These are phyloP conservation scores for Thymelicus acteon DNA, from an alignment of 2,888 invertebrate species.

Conservation along the genomic window DNA sequence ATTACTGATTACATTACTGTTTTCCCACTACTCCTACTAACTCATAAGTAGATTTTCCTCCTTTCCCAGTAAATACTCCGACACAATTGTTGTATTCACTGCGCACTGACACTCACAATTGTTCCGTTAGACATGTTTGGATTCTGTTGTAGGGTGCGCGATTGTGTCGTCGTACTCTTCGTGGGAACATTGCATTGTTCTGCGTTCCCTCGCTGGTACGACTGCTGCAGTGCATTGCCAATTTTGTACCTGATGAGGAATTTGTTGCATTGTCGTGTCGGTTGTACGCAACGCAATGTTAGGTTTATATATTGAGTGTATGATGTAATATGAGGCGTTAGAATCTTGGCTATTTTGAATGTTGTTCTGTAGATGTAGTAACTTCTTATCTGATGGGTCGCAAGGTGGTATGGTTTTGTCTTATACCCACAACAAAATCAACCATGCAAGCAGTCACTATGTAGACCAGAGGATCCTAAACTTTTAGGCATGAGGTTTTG, in stretches of 20 bases:
- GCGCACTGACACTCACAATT: background rate
- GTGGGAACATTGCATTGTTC: conserved; percentile 25
- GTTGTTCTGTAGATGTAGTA: too few relatives aligned
- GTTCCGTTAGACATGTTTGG: conserved; percentile 9
- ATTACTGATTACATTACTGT: background rate
- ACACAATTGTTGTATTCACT: conserved; percentile 1
- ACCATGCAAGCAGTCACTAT: too few relatives aligned
- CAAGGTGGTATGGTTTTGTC: too few relatives aligned
- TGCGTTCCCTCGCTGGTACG: background rate
- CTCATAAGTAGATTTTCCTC: background rate
- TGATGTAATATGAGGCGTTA: too few relatives aligned
- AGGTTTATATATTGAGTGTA: too few relatives aligned
- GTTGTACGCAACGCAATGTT: background rate
- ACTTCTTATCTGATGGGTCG: too few relatives aligned
- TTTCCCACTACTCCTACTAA: background rate
- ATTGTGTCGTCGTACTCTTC: background rate
- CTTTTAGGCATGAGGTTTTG: too few relatives aligned
- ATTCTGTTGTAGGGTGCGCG: background rate
- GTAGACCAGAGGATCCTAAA: too few relatives aligned
- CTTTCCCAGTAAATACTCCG: background rate
- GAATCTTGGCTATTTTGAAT: too few relatives aligned
- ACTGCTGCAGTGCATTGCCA: conserved; percentile 8
- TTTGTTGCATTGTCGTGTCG: conserved; percentile 9
- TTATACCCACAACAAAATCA: too few relatives aligned
- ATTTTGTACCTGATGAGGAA: conserved; percentile 25